Evolutionary conservation across 2,113 vertebrate genomes (phyloP), one percentile per base, ranked within the genome.

Genomic region (Prochilodus magdalenae): DNA sequence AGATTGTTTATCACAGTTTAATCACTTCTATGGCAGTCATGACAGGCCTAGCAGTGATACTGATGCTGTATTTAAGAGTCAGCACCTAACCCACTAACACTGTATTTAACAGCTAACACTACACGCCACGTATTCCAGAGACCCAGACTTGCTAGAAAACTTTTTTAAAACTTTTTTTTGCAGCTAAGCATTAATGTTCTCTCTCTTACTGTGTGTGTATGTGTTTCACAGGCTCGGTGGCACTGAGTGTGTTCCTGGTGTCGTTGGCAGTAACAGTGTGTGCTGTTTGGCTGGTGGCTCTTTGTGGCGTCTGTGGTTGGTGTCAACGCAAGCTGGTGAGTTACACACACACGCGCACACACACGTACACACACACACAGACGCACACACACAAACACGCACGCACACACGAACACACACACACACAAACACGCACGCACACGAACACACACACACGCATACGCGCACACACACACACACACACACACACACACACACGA

Each of bases 281-380:
- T 95, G 95, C 97, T 90, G 97, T 97, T 75, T 96, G 96, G 94
- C 96, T 97, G 89, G 95, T 99, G 90, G 95, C 97, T 90, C 96
- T 99, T 89, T 99, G 98, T 83, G 97, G 97, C 87, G 95, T 99
- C 94, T 99, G 98, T 90, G 96, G 97, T 91, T 99, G 97, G 97
- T 99, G 98, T 95, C 98, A 99, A 92, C 96, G 96, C 91, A 99
- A 97, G 93, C 92, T 99, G 97, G 98, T 99, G 89, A 98, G 98
- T 92, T 86, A 26, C 67, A 69, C 62, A 77, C 57, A 36, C 57
- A 71, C 55, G 40, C 20, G 24, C 57, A 44, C 33, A 44, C 53
- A 75, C 53, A 60, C 73, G 18, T 11, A 59, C 53, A 36, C 12
- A 44, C 15, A 18, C 57, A 78, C 24, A 49, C 75, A 51, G 8